Evolutionary conservation across 2,888 invertebrate species (phyloP).

Genomic region (Thymelicus sylvestris): DNA sequence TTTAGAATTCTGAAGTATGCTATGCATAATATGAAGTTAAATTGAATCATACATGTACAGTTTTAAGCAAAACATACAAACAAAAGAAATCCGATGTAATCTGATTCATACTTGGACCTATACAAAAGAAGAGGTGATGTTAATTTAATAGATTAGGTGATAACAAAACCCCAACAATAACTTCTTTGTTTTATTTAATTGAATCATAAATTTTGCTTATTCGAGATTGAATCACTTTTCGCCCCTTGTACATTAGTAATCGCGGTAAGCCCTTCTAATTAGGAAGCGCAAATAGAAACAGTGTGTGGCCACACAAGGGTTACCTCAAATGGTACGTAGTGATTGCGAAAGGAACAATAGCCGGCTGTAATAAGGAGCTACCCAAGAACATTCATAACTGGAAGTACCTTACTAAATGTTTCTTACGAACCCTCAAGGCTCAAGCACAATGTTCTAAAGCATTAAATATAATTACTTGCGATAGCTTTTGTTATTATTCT

Average conservation of each 20-base stretch:
- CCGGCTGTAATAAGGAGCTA: conserved; percentile 58
- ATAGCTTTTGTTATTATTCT: background rate
- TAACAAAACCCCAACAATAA: background rate
- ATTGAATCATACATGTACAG: too few relatives aligned
- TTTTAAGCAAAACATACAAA: too few relatives aligned
- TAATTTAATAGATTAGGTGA: background rate
- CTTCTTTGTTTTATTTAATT: conserved; percentile 5
- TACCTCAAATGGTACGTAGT: conserved; percentile 59
- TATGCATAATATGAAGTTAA: too few relatives aligned
- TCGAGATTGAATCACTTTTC: conserved; percentile 28
- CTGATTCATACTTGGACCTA: background rate
- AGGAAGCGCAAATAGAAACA: conserved; percentile 59
- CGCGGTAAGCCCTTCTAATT: conserved; percentile 61
- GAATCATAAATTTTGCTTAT: conserved; percentile 28
- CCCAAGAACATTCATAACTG: conserved; percentile 30
- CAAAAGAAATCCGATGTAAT: too few relatives aligned
- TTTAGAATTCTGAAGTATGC: too few relatives aligned
- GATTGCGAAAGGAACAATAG: conserved; percentile 60
- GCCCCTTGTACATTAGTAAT: conserved; percentile 35
- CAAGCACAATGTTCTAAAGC: background rate
- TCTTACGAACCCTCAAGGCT: background rate
- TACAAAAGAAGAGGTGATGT: background rate
- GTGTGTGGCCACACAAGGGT: conserved; percentile 61
- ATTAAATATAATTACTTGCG: background rate
- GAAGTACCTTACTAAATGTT: conserved; percentile 12